Conservation (phyloP, 2,888 invertebrate species). For the Plagodis pulveraria region DNA sequence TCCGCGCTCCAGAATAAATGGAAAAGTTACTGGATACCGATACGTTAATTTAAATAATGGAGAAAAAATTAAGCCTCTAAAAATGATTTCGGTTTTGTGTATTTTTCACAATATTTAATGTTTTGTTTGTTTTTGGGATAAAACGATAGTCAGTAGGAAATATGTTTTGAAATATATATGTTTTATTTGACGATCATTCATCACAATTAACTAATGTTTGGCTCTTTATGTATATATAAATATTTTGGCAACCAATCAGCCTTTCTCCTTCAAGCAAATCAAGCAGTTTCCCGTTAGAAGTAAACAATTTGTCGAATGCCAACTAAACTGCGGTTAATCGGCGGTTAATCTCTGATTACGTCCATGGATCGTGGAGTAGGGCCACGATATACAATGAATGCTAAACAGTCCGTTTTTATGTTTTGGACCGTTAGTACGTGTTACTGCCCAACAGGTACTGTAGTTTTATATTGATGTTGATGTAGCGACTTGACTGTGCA, state of each 20-base stretch:
- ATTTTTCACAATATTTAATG: too few species aligned
- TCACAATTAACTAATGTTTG: too few species aligned
- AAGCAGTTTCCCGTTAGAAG: conserved; percentile 12
- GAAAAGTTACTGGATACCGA: conserved; percentile 55
- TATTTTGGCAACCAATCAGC: too few species aligned
- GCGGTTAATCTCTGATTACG: conserved; percentile 40
- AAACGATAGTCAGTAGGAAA: too few species aligned
- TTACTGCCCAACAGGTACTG: not conserved
- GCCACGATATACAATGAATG: conserved; percentile 26
- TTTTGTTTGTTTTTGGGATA: conserved; percentile 7
- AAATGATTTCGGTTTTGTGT: conserved; percentile 18
- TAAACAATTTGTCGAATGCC: conserved; percentile 19
- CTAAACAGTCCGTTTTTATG: conserved; percentile 13
- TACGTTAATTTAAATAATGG: conserved; percentile 54
- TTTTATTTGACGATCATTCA: too few species aligned
- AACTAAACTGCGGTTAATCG: conserved; percentile 34
- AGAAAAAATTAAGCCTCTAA: conserved; percentile 39
- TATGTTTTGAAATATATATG: too few species aligned
- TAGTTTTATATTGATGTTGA: not conserved
- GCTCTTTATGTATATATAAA: too few species aligned
- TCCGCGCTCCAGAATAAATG: conserved; percentile 46
- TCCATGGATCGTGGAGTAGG: conserved; percentile 35
- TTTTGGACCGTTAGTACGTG: conserved; percentile 9
- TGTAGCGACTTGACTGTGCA: not conserved
- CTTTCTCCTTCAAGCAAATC: not conserved